A percentile compares a stretch with the other conserved stretches of the same genome.
phyloP scores from a whole-genome alignment of 2,113 vertebrate genomes.

The Struthio camelus region DNA sequence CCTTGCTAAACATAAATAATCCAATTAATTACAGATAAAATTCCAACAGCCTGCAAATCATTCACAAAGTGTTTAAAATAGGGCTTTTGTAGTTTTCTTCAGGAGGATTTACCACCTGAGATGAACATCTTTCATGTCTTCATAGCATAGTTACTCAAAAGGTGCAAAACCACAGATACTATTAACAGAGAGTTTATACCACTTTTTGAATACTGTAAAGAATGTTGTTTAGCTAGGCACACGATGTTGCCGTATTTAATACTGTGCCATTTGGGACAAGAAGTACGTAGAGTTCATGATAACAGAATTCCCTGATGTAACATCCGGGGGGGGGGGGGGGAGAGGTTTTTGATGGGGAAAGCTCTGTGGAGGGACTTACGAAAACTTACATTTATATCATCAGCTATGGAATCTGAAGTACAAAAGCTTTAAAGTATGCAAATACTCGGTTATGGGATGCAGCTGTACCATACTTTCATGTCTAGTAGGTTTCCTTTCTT shows the following conservation, averaged over 20 bases:
- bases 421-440: conserved; percentile 14
- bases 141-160: background rate
- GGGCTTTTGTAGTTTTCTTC: background rate
- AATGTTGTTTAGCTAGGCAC: background rate
- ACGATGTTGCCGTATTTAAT: background rate
- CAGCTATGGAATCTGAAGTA: background rate
- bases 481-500: background rate
- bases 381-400: background rate
- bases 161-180: background rate
- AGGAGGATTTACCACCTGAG: background rate
- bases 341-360: background rate
- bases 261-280: background rate
- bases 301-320: background rate
- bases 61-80: background rate
- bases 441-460: background rate
- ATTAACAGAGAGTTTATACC: background rate
- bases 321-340: background rate
- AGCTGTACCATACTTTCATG: background rate
- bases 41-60: background rate
- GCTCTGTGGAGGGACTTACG: background rate
- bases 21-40: background rate
- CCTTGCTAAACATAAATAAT: background rate
- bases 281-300: background rate
- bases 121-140: background rate
- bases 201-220: background rate